Conservation (phyloP, 2,888 invertebrate genomes). For the Helobdella robusta region DNA sequence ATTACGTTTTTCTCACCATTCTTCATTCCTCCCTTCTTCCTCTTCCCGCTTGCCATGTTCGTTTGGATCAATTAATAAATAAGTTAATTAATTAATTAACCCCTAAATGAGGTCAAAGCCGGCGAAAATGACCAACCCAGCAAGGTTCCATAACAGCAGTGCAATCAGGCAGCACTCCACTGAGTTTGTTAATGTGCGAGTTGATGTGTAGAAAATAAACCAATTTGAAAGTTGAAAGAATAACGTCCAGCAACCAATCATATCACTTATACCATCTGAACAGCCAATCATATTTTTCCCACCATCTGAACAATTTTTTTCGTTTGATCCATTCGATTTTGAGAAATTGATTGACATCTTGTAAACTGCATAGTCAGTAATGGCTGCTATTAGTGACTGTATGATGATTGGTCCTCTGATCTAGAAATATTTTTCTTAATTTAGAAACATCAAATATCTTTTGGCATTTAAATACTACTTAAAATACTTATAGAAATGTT, state of each 20-base stretch:
- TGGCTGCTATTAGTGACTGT: slow-evolving; percentile 67
- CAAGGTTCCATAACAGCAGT: slow-evolving; percentile 65
- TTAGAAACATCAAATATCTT: background rate
- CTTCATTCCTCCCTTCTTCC: too few species aligned
- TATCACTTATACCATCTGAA: background rate
- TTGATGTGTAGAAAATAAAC: slow-evolving; percentile 83
- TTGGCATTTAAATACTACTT: background rate
- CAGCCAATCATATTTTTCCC: background rate
- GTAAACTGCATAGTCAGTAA: slow-evolving; percentile 60
- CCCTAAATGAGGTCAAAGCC: background rate
- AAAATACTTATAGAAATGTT: background rate
- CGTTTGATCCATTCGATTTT: background rate
- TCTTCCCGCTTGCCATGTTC: too few species aligned
- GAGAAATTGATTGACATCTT: slow-evolving; percentile 29
- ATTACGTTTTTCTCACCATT: too few species aligned
- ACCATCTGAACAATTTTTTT: background rate
- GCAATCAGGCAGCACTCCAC: slow-evolving; percentile 72
- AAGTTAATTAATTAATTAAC: background rate
- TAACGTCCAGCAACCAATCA: slow-evolving; percentile 58
- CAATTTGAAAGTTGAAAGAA: slow-evolving; percentile 68
- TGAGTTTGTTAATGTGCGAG: slow-evolving; percentile 77
- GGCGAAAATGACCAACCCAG: slow-evolving; percentile 42
- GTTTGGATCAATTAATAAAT: too few species aligned
- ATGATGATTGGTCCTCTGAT: slow-evolving; percentile 61
- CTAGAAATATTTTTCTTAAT: slow-evolving; percentile 9